These are phyloP conservation scores for Barypeithes pellucidus DNA, from an alignment of 2,888 invertebrate species.

Conservation along the genomic window DNA sequence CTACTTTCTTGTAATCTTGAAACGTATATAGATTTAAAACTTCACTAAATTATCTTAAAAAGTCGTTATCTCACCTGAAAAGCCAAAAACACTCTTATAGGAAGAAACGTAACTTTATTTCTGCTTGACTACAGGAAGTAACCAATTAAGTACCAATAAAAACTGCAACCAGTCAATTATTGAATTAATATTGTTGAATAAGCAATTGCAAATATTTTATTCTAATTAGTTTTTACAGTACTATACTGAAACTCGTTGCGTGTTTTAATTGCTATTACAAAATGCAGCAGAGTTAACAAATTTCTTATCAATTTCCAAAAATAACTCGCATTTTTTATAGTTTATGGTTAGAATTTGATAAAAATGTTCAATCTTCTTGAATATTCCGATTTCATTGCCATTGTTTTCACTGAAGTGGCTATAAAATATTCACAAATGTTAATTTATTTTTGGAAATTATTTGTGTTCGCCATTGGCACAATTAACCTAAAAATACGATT, in stretches of 20 bases:
- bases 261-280: constrained; percentile 29
- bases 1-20: constrained; percentile 38
- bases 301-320: constrained; percentile 46
- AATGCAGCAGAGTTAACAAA: constrained; percentile 31
- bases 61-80: constrained; percentile 45
- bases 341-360: constrained; percentile 37
- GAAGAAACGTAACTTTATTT: constrained; percentile 19
- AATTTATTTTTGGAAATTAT: constrained; percentile 42
- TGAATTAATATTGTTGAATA: constrained; percentile 47
- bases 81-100: constrained; percentile 19
- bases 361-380: constrained; percentile 19
- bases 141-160: constrained; percentile 49
- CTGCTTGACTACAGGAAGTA: constrained; percentile 40
- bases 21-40: constrained; percentile 18
- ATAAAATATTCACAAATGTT: constrained; percentile 2
- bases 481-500: constrained; percentile 59
- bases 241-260: constrained; percentile 43
- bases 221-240: constrained; percentile 48
- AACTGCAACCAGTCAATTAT: constrained; percentile 48
- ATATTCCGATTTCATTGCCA: constrained; percentile 9
- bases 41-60: constrained; percentile 18
- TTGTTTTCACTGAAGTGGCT: constrained; percentile 9
- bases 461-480: constrained; percentile 55
- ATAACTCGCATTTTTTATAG: constrained; percentile 28
- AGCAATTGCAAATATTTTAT: constrained; percentile 46